Percentiles rank a stretch among this genome's conserved stretches.
phyloP scores from a whole-genome alignment of 2,113 vertebrate genomes.

The Rhipidura dahli region DNA sequence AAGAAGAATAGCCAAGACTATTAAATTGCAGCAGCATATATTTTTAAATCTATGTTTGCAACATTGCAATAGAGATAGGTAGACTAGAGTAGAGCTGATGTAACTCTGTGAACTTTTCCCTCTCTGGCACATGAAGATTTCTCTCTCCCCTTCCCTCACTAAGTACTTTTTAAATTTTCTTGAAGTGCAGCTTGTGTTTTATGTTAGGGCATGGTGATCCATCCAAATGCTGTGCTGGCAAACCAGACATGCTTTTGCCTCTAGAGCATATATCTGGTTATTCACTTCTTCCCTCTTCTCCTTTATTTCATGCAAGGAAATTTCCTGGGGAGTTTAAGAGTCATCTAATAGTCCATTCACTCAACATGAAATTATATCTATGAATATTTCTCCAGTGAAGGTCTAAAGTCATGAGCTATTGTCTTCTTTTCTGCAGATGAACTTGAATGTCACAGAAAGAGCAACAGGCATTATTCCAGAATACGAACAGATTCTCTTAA shows the following conservation, averaged over 20 bases:
- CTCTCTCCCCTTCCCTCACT: rapidly evolving
- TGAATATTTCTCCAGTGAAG: not conserved
- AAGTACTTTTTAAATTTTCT: not conserved
- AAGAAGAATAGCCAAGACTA: not conserved
- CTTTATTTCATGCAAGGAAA: not conserved
- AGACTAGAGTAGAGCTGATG: not conserved
- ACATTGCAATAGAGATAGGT: not conserved
- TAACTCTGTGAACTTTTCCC: not conserved
- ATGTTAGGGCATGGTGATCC: not conserved
- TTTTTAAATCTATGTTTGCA: not conserved
- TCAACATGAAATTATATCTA: not conserved
- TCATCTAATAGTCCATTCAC: not conserved
- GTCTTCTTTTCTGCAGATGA: not conserved
- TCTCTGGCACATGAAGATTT: not conserved
- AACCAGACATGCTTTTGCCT: not conserved
- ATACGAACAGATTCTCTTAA: not conserved
- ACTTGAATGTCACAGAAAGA: not conserved
- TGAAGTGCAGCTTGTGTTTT: not conserved
- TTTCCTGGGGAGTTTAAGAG: not conserved
- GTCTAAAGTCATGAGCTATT: not conserved
- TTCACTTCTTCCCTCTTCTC: not conserved
- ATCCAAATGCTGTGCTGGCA: not conserved
- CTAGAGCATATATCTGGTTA: not conserved
- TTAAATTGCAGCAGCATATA: not conserved
- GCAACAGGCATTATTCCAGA: not conserved